Conservation (phyloP, 2,888 invertebrate genomes). For the Nymphalis polychloros region DNA sequence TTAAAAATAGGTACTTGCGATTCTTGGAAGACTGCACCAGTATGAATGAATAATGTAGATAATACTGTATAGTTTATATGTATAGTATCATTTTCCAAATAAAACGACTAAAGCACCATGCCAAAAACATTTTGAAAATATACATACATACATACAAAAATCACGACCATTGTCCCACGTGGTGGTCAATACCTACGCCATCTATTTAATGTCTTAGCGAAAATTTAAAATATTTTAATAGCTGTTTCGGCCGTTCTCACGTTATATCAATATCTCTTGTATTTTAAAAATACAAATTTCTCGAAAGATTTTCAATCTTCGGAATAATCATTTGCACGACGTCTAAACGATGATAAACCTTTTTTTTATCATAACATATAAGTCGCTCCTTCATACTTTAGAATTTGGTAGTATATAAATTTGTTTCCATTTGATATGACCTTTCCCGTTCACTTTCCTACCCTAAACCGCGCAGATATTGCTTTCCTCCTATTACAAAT, state of each 20-base stretch:
- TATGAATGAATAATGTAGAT: slow-evolving; percentile 63
- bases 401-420: slow-evolving; percentile 67
- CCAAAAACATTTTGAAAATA: slow-evolving; percentile 67
- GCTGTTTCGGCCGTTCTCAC: slow-evolving; percentile 34
- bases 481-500: slow-evolving; percentile 58
- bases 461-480: slow-evolving; percentile 65
- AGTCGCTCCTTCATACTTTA: slow-evolving; percentile 63
- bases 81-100: slow-evolving; percentile 66
- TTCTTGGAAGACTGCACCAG: slow-evolving; percentile 75
- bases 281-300: slow-evolving; percentile 76
- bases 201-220: slow-evolving; percentile 42
- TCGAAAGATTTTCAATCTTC: slow-evolving; percentile 78
- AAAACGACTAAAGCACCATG: slow-evolving; percentile 73
- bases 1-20: slow-evolving; percentile 54
- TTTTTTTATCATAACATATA: slow-evolving; percentile 65
- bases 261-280: slow-evolving; percentile 46
- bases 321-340: slow-evolving; percentile 64
- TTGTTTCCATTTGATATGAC: slow-evolving; percentile 79
- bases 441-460: slow-evolving; percentile 65
- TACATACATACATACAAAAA: slow-evolving; percentile 51
- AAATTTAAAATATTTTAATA: slow-evolving; percentile 36
- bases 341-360: slow-evolving; percentile 67
- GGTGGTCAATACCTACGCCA: slow-evolving; percentile 43
- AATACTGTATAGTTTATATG: slow-evolving; percentile 67
- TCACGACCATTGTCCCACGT: slow-evolving; percentile 45